Evolutionary conservation across 2,888 invertebrate species (phyloP), one percentile per base, ranked within the genome.

Genomic region (Cacoxenus indagator): DNA sequence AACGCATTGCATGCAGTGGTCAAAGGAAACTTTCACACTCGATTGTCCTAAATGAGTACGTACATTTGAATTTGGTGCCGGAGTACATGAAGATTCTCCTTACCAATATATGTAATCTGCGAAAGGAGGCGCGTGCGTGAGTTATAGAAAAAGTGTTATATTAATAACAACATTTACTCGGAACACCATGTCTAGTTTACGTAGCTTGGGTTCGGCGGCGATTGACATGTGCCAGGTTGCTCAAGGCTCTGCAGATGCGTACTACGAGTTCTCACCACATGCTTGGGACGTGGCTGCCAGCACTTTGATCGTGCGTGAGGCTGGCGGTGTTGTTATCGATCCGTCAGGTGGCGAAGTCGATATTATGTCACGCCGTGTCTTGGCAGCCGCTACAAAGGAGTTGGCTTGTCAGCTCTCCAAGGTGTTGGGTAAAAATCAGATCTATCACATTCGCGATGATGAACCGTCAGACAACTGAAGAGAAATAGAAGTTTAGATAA

Each of bases 401-500:
- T 85, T 96, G 48, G 95, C 94, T 1, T 88, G 92, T 71, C 90
- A 92, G 85, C 73, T 94, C 4, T 22, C 68, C 1, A 9, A 29
- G 4, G 2, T 68, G 17, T 4, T 74, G 59, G 95, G 5, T 98
- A 94, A 87, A 98, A 98, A 88, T 98, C 99, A 91, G 97, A 94
- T 0, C 98, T 99, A 6, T 98, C 98, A 89, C 98, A 98, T 11
- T 97, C 93, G 0, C 98, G 98, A 88, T 98, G 97, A 75, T 96
- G 96, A 62, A 97, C 97, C 0, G 98, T 31, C 6, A 31, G 9
- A 9, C 5, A 31, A 31, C 31, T 31, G 37, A n/a, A n/a, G 37
- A 37, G 14, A 37, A 37, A 37, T 37, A 37, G 14, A 4, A 11
- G 5, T 37, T 2, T 4, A 37, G 14, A 37, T 37, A 37, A 37